Percentiles rank a stretch among this genome's conserved stretches.
phyloP scores from a whole-genome alignment of 2,113 vertebrate species.

The Ancistrus triradiatus region DNA sequence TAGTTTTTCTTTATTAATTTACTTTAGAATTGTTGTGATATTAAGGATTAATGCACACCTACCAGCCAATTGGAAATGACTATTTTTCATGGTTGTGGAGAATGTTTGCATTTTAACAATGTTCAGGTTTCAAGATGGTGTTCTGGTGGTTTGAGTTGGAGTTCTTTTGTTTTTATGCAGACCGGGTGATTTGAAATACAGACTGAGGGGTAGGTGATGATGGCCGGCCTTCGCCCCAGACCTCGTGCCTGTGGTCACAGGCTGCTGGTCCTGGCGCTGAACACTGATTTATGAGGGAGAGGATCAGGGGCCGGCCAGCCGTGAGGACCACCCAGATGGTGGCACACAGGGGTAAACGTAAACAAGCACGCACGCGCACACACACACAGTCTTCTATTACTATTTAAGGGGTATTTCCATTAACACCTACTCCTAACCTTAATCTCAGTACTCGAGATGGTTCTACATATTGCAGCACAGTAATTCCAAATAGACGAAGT shows the following conservation, averaged over 20 bases:
- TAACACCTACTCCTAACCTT: too few relatives aligned
- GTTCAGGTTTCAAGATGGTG: not conserved
- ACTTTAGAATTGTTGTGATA: too few relatives aligned
- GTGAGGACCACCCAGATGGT: conserved; percentile 69
- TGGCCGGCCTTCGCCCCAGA: not conserved
- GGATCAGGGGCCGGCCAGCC: conserved; percentile 67
- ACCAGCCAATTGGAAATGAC: too few relatives aligned
- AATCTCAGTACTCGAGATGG: too few relatives aligned
- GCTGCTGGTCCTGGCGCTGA: conserved; percentile 52
- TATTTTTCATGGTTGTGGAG: too few relatives aligned
- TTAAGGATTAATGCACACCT: too few relatives aligned
- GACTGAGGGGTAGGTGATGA: not conserved
- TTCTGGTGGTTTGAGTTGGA: not conserved
- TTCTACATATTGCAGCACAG: too few relatives aligned
- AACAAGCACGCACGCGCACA: not conserved
- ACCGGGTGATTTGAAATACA: not conserved
- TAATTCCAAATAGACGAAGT: too few relatives aligned
- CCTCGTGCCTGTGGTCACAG: conserved; percentile 19
- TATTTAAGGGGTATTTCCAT: too few relatives aligned
- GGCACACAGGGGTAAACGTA: conserved; percentile 45
- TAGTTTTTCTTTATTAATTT: too few relatives aligned
- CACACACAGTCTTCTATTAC: not conserved
- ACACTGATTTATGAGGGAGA: conserved; percentile 70
- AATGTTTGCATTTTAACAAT: too few relatives aligned
- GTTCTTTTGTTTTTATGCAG: too few relatives aligned